Conservation (phyloP, 2,797 vertebrate genomes). For the Poecile montanus region DNA sequence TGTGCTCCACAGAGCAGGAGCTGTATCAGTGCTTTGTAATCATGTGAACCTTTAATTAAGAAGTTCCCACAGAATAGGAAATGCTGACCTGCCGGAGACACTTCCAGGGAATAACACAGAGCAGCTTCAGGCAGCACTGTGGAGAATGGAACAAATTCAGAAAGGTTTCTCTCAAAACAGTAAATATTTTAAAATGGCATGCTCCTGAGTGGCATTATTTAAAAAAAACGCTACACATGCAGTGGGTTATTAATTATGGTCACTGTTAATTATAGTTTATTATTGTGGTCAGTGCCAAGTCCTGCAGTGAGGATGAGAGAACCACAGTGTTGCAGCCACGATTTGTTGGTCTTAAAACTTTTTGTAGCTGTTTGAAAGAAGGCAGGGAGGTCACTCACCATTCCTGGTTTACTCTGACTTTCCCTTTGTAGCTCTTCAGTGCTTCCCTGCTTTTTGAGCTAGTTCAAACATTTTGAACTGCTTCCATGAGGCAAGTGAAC, state of each 20-base stretch:
- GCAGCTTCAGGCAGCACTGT: neutral
- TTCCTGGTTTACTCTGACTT: neutral
- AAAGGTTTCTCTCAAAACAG: neutral
- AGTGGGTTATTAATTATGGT: neutral
- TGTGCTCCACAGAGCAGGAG: neutral
- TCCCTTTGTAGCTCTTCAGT: neutral
- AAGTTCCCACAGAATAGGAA: neutral
- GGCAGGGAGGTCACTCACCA: neutral
- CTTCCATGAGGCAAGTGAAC: neutral
- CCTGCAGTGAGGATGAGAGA: neutral
- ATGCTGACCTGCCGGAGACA: neutral
- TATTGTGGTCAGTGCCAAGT: neutral
- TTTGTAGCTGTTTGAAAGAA: neutral
- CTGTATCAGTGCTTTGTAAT: neutral
- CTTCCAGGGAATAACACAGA: neutral
- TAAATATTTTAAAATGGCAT: neutral
- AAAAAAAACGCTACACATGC: accelerated
- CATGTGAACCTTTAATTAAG: slow-evolving; percentile 35
- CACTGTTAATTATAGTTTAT: neutral
- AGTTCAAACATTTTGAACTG: neutral
- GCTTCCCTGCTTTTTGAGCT: neutral
- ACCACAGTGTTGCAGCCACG: neutral
- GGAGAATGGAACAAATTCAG: neutral
- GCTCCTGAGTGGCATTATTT: neutral
- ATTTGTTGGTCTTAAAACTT: neutral